A percentile compares a stretch with the other conserved stretches of the same genome.
Conservation (phyloP, 1,140 invertebrate species). For the Chlorops oryzae region DNA sequence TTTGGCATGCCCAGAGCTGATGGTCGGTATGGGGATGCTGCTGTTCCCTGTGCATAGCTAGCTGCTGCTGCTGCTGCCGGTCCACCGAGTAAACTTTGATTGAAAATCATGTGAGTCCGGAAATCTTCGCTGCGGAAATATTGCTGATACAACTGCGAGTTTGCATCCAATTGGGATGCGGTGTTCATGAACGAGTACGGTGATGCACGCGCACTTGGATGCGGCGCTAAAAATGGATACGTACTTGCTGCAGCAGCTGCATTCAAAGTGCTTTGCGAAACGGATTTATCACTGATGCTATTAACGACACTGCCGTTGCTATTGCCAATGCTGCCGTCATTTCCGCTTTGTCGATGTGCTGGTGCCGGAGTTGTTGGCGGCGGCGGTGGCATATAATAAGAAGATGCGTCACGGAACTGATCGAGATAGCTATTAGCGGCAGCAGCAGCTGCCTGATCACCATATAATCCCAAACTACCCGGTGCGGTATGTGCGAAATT, state of each 20-base stretch:
- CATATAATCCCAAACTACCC: conserved; percentile 52
- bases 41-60: conserved; percentile 52
- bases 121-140: conserved; percentile 61
- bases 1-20: conserved; percentile 58
- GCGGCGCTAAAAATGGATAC: conserved; percentile 40
- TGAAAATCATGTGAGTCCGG: conserved; percentile 51
- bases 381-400: conserved; percentile 53
- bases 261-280: conserved; percentile 25
- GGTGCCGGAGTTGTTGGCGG: no score
- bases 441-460: conserved; percentile 50
- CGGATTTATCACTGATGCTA: conserved; percentile 33
- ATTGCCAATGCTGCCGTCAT: conserved; percentile 30
- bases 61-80: conserved; percentile 41
- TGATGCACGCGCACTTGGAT: conserved; percentile 49
- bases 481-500: conserved; percentile 61
- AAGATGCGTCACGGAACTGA: conserved; percentile 55
- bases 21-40: conserved; percentile 56
- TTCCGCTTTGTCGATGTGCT: conserved; percentile 49
- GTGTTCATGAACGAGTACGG: conserved; percentile 55
- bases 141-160: conserved; percentile 62
- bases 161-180: conserved; percentile 51
- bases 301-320: conserved; percentile 50
- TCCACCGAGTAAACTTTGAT: conserved; percentile 53
- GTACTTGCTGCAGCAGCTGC: conserved; percentile 36
- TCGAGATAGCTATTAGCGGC: conserved; percentile 54